These are phyloP conservation scores for Adrianichthys oophorus DNA, from an alignment of 2,797 vertebrate species.

Conservation along the genomic window DNA sequence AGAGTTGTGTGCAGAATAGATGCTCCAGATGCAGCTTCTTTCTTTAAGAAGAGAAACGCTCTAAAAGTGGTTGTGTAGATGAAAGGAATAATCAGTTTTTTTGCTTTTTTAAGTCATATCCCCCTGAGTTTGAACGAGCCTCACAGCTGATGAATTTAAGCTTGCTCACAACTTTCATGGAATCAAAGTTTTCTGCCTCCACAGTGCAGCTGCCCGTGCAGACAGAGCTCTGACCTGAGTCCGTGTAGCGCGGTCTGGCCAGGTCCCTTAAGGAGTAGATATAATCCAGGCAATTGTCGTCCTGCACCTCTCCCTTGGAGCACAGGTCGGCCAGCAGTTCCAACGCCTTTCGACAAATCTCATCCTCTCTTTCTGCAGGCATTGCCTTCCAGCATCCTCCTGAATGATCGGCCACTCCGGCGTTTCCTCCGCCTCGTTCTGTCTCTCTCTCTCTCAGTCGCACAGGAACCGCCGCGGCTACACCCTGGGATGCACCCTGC, in stretches of 20 bases:
- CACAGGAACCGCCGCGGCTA: conserved; percentile 22
- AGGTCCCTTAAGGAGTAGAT: conserved; percentile 93
- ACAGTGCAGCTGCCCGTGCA: too few relatives aligned
- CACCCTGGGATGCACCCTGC: conserved; percentile 34
- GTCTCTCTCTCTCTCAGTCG: conserved; percentile 18
- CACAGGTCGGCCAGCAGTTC: conserved; percentile 93
- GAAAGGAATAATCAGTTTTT: not conserved
- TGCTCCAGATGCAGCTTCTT: not conserved
- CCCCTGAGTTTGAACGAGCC: too few relatives aligned
- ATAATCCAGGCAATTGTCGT: conserved; percentile 94
- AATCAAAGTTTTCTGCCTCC: conserved; percentile 1
- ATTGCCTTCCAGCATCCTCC: conserved; percentile 98
- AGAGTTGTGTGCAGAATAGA: conserved; percentile 7
- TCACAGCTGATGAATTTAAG: not conserved
- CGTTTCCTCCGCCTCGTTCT: conserved; percentile 36
- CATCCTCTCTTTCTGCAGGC: conserved; percentile 95
- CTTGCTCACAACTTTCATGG: not conserved
- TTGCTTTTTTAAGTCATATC: not conserved
- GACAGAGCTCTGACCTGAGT: conserved; percentile 81
- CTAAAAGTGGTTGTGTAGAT: too few relatives aligned
- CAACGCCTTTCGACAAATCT: conserved; percentile 97
- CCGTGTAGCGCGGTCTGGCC: conserved; percentile 86
- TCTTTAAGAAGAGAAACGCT: too few relatives aligned
- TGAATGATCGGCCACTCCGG: conserved; percentile 75
- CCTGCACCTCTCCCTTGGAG: conserved; percentile 91